Conservation (phyloP, 1,140 invertebrate genomes). For the Cataglyphis hispanica region DNA sequence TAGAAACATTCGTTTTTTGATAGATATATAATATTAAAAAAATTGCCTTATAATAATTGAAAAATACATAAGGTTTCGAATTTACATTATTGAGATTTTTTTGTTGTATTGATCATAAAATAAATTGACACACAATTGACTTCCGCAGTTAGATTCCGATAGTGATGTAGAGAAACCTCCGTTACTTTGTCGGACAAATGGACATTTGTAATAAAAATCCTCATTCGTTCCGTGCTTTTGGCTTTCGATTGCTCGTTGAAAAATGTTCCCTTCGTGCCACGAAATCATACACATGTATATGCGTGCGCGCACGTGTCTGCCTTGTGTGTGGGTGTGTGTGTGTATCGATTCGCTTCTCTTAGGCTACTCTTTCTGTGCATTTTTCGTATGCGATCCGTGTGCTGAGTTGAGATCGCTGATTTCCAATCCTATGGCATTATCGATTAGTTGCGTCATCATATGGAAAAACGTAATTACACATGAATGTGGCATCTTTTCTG, state of each 20-base stretch:
- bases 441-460: conserved; percentile 32
- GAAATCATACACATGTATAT: conserved; percentile 33
- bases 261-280: conserved; percentile 52
- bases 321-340: background rate
- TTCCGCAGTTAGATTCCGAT: conserved; percentile 1
- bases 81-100: conserved; percentile 17
- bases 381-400: conserved; percentile 52
- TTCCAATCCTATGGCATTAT: conserved; percentile 47
- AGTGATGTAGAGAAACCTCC: conserved; percentile 15
- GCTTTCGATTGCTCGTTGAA: conserved; percentile 53
- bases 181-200: conserved; percentile 55
- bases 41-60: background rate
- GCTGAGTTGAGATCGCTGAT: conserved; percentile 30
- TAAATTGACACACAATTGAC: conserved; percentile 41
- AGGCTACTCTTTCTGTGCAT: conserved; percentile 1
- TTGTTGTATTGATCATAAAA: conserved; percentile 21
- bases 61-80: background rate
- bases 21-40: background rate
- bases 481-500: conserved; percentile 10
- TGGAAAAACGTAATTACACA: conserved; percentile 19
- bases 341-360: conserved; percentile 33
- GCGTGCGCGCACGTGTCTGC: too few species aligned
- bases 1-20: background rate
- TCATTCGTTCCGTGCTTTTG: conserved; percentile 53
- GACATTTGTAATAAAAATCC: conserved; percentile 58